Conservation (phyloP, 2,113 vertebrate genomes). For the Toxotes jaculatrix region DNA sequence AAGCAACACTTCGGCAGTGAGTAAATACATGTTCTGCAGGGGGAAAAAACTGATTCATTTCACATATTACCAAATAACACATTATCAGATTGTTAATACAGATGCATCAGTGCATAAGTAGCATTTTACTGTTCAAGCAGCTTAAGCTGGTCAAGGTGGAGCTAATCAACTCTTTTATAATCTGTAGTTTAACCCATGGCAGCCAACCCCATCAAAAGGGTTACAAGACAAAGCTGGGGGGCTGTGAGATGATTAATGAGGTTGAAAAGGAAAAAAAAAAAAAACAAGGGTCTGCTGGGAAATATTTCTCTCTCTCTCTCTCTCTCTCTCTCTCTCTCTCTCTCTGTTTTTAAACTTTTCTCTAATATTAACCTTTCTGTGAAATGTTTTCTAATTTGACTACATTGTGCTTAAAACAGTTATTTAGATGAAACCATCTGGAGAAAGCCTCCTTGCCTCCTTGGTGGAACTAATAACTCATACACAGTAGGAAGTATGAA, state of each 20-base stretch:
- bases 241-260: not conserved
- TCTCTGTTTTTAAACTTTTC: not conserved
- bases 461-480: not conserved
- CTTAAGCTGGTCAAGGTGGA: not conserved
- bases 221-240: conserved; percentile 11
- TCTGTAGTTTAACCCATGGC: not conserved
- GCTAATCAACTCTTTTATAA: not conserved
- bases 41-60: not conserved
- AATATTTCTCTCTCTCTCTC: not conserved
- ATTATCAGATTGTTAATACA: not conserved
- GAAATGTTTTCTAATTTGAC: conserved; percentile 10
- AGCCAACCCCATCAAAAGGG: not conserved
- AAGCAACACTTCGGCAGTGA: not conserved
- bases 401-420: not conserved
- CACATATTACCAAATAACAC: not conserved
- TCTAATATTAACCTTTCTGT: not conserved
- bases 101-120: not conserved
- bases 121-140: conserved; percentile 15
- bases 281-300: not conserved
- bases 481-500: not conserved
- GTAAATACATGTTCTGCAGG: not conserved
- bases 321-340: not conserved
- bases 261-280: not conserved
- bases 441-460: not conserved
- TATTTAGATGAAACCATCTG: not conserved